Percentiles rank a stretch among this genome's conserved stretches.
phyloP scores from a whole-genome alignment of 2,797 vertebrate species.

The Pipistrellus kuhlii region DNA sequence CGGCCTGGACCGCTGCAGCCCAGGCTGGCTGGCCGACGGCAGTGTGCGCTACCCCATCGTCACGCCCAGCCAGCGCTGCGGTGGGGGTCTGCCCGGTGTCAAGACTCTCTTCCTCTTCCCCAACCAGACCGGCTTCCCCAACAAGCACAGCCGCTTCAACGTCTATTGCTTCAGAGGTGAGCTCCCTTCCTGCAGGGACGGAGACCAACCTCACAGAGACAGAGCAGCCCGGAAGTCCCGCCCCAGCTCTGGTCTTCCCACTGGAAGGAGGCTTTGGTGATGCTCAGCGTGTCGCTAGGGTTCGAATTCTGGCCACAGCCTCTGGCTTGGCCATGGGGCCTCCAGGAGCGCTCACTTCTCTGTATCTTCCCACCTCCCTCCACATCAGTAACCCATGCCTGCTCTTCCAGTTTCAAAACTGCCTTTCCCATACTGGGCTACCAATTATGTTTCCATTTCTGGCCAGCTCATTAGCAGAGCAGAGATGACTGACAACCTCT shows the following conservation, averaged over 20 bases:
- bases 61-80: slow-evolving; percentile 93
- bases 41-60: slow-evolving; percentile 96
- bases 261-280: not conserved
- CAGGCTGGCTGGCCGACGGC: slow-evolving; percentile 96
- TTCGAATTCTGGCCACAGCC: not conserved
- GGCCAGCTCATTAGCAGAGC: not conserved
- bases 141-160: slow-evolving; percentile 90
- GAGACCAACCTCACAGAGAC: not conserved
- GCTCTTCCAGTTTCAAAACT: not conserved
- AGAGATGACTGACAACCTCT: not conserved
- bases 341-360: not conserved
- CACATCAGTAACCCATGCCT: not conserved
- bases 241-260: not conserved
- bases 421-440: not conserved
- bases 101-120: slow-evolving; percentile 94
- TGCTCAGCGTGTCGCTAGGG: not conserved
- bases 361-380: not conserved
- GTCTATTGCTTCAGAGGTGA: slow-evolving; percentile 96
- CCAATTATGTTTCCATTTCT: not conserved
- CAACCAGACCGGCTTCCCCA: slow-evolving; percentile 97
- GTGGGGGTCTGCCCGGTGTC: slow-evolving; percentile 92
- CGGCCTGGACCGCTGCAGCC: slow-evolving; percentile 94
- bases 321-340: not conserved
- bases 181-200: not conserved
- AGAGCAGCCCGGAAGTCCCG: too few relatives aligned